These are phyloP conservation scores for Podarcis lilfordi DNA, from an alignment of 2,797 vertebrate species.

Conservation along the genomic window DNA sequence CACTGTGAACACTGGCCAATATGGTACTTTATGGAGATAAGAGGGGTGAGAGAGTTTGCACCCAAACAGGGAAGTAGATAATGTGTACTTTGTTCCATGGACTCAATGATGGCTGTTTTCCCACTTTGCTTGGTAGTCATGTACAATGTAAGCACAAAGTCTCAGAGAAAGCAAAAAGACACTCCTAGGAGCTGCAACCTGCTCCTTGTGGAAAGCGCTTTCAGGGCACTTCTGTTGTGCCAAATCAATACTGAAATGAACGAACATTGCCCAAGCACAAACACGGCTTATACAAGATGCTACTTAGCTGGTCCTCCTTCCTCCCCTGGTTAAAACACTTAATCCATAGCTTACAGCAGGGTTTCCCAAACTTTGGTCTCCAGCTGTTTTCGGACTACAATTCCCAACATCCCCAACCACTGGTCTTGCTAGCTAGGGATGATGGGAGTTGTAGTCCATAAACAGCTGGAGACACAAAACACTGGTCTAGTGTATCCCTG, in stretches of 20 bases:
- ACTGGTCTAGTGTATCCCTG: background rate
- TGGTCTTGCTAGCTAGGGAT: no score
- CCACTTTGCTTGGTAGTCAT: background rate
- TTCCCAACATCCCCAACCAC: no score
- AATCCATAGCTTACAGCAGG: background rate
- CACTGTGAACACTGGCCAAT: background rate
- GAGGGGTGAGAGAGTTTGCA: background rate
- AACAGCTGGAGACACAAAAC: no score
- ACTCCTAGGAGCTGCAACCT: background rate
- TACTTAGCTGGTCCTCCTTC: no score
- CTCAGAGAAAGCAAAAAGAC: background rate
- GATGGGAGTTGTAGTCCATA: no score
- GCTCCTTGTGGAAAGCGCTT: background rate
- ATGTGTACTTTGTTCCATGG: background rate
- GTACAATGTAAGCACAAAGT: background rate
- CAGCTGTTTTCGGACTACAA: no score
- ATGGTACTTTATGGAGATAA: background rate
- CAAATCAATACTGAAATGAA: background rate
- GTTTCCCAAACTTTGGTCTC: no score
- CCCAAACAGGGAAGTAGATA: background rate
- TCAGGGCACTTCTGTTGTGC: background rate
- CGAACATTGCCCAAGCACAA: background rate
- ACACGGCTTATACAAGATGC: background rate
- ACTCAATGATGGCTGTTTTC: background rate
- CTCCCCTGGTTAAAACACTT: background rate